phyloP scores from a whole-genome alignment of 2,113 vertebrate species.

The Zapus hudsonius region DNA sequence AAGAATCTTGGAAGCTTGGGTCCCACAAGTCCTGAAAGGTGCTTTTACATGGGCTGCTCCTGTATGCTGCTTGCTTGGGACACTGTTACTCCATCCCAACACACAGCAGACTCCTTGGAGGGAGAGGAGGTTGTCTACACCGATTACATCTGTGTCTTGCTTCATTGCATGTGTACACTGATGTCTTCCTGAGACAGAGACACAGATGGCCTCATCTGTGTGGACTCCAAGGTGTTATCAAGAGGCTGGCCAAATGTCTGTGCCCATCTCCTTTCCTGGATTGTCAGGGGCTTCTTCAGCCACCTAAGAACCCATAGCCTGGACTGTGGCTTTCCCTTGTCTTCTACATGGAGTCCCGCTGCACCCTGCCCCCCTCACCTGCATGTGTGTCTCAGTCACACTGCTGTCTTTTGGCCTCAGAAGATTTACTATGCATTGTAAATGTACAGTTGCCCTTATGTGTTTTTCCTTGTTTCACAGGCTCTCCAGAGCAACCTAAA shows the following conservation, averaged over 20 bases:
- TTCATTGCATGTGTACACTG: fast-evolving
- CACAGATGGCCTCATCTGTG: fast-evolving
- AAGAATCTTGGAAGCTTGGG: fast-evolving
- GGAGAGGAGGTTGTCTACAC: fast-evolving
- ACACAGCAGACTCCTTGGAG: not conserved
- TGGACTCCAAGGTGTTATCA: fast-evolving
- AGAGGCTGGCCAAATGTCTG: not conserved
- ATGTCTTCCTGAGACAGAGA: not conserved
- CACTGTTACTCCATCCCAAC: fast-evolving
- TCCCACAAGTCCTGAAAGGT: fast-evolving
- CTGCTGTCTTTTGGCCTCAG: fast-evolving
- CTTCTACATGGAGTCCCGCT: fast-evolving
- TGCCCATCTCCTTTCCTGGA: not conserved
- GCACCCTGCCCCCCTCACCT: not conserved
- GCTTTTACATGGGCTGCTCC: not conserved
- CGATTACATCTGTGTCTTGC: fast-evolving
- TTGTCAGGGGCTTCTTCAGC: not conserved
- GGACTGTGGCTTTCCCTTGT: not conserved
- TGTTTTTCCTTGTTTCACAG: conserved; percentile 79
- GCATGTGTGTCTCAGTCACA: not conserved
- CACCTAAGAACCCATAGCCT: not conserved
- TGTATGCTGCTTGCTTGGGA: fast-evolving
- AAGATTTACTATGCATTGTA: fast-evolving
- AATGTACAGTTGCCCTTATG: fast-evolving
- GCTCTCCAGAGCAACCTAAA: conserved; percentile 98